A percentile compares a stretch with the other conserved stretches of the same genome.
phyloP scores from a whole-genome alignment of 2,797 vertebrate genomes.

The Odontamblyopus lacepedii region DNA sequence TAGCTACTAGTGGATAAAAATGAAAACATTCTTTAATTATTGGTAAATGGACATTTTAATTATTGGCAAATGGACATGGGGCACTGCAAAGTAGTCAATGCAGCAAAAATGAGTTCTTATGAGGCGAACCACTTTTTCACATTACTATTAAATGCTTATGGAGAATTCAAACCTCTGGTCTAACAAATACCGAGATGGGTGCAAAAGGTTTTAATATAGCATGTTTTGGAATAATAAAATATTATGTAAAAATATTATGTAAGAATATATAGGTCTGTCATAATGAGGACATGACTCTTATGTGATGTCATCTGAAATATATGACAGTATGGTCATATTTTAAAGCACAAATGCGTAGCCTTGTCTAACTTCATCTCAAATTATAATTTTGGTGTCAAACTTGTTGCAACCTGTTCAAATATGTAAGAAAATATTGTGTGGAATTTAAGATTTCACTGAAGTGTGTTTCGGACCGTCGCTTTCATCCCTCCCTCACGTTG shows the following conservation, averaged over 20 bases:
- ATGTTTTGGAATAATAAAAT: too few relatives aligned
- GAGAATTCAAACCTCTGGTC: neutral
- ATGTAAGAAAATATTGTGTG: neutral
- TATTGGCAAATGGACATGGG: neutral
- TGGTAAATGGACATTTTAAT: neutral
- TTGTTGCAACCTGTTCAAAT: neutral
- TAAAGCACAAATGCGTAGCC: too few relatives aligned
- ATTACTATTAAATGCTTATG: neutral
- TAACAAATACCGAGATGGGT: neutral
- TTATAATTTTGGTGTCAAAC: neutral
- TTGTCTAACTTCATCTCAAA: too few relatives aligned
- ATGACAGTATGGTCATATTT: too few relatives aligned
- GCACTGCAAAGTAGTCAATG: neutral
- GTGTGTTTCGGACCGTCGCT: neutral
- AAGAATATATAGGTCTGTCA: neutral
- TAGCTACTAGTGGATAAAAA: neutral
- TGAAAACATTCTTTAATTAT: conserved; percentile 28
- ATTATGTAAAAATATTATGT: too few relatives aligned
- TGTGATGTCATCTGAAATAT: too few relatives aligned
- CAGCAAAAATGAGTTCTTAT: neutral
- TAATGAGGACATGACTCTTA: neutral
- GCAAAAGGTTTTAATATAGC: neutral
- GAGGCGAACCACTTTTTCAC: neutral
- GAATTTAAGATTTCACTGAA: neutral
- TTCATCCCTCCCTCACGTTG: conserved; percentile 50